Evolutionary conservation across 2,888 invertebrate genomes (phyloP).

Genomic region (Agrochola litura): DNA sequence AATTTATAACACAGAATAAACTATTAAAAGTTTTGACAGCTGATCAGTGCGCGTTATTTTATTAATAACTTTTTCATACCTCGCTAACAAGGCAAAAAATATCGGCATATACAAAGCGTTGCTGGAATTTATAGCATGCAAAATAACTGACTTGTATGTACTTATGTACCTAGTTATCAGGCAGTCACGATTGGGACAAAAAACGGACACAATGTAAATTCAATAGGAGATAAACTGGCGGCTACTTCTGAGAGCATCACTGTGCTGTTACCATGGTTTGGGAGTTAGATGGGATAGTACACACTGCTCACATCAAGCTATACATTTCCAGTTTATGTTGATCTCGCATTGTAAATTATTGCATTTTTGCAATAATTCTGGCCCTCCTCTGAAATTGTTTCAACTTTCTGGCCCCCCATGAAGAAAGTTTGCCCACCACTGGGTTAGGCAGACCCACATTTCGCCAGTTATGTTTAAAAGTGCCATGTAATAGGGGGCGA

Average conservation of each 20-base stretch:
- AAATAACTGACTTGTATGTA: slow-evolving; percentile 62
- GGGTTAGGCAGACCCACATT: too few species aligned
- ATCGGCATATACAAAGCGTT: slow-evolving; percentile 72
- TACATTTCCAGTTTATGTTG: too few species aligned
- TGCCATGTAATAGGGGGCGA: background rate
- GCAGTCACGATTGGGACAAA: slow-evolving; percentile 73
- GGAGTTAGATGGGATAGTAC: slow-evolving; percentile 17
- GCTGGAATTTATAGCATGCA: slow-evolving; percentile 69
- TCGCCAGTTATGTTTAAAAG: too few species aligned
- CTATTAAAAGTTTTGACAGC: slow-evolving; percentile 66
- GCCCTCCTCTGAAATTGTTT: too few species aligned
- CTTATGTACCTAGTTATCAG: slow-evolving; percentile 58
- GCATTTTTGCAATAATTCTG: too few species aligned
- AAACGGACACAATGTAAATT: slow-evolving; percentile 76
- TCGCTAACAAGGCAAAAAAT: slow-evolving; percentile 74
- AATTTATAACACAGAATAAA: slow-evolving; percentile 56
- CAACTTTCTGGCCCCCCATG: too few species aligned
- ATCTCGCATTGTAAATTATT: too few species aligned
- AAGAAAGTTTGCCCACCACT: too few species aligned
- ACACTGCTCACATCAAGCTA: too few species aligned
- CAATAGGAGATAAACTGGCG: slow-evolving; percentile 68
- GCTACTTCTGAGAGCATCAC: slow-evolving; percentile 55
- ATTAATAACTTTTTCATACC: slow-evolving; percentile 55
- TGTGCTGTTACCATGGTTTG: slow-evolving; percentile 36
- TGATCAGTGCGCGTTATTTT: slow-evolving; percentile 54